Evolutionary conservation across 2,113 vertebrate genomes (phyloP), one percentile per base, ranked within the genome.

Genomic region (Sorex fumeus): DNA sequence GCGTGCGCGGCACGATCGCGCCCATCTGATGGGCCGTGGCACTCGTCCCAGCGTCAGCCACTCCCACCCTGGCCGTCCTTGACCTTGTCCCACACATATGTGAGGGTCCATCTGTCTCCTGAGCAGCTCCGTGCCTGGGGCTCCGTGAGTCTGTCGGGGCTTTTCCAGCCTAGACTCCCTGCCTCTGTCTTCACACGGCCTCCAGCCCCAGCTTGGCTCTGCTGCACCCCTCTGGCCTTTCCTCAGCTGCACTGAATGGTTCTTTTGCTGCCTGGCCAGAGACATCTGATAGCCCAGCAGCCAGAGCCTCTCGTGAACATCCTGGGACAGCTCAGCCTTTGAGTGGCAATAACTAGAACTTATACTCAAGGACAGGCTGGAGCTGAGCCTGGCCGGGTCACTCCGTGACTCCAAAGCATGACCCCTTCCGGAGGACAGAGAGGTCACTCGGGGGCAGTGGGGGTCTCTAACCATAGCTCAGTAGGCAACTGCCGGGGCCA

Each of bases 321-420:
- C 78, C 75, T 16, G 32, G 91, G 95, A 95, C 90, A 94, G 94
- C 78, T 34, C 45, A 11, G 93, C 92, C 90, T 91, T 85, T 91
- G 78, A 95, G 87, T 19, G 2, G 36, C 74, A 32, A 75, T 60
- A 76, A 95, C 79, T 93, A 91, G 83, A 84, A 47, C 53, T 30
- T 30, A 62, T 32, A 87, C 94, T 95, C 57, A 94, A 64, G 62
- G 40, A 40, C 19, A 85, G 70, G 45, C 70, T 53, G 32, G 45
- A 25, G 50, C 7, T n/a, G 67, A 15, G 85, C 67, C 86, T 82
- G 28, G 40, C 71, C 84, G 30, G 67, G 93, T 32, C 11, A 74
- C 57, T 89, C 3, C 79, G 81, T 84, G 91, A 84, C 57, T 91
- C 70, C 32, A 36, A 62, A 93, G 92, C 67, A 30, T 32, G 74